phyloP scores from a whole-genome alignment of 1,140 invertebrate genomes.

The Ceratosolen fusciceps region DNA sequence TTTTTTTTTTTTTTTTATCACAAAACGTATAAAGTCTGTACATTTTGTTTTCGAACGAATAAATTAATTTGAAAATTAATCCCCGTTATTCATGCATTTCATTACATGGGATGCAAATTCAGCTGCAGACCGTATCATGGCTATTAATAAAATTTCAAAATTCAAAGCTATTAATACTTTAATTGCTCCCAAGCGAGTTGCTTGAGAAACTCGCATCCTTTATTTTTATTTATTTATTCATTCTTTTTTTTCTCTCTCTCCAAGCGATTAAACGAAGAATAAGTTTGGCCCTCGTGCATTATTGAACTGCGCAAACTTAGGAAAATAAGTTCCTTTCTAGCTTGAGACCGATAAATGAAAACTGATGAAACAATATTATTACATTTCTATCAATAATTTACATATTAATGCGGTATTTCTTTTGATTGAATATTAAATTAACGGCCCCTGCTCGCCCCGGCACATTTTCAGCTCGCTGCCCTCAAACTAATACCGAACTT shows the following conservation, averaged over 20 bases:
- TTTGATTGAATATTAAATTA: too few species aligned
- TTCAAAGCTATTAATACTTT: conserved; percentile 20
- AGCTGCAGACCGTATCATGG: not conserved
- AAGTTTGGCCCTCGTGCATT: not conserved
- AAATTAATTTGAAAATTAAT: not conserved
- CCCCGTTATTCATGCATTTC: conserved; percentile 13
- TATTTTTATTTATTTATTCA: too few species aligned
- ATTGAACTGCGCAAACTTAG: conserved; percentile 24
- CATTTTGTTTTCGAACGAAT: not conserved
- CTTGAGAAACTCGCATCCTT: not conserved
- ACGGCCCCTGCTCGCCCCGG: too few species aligned
- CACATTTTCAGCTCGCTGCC: too few species aligned
- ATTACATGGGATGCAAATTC: conserved; percentile 1
- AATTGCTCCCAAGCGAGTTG: too few species aligned
- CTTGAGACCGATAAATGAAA: not conserved
- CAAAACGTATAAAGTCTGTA: not conserved
- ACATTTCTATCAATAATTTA: too few species aligned
- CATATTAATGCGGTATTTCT: too few species aligned
- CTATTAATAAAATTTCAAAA: conserved; percentile 11
- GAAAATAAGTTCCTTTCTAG: not conserved
- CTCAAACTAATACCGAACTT: too few species aligned
- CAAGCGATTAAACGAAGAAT: not conserved
- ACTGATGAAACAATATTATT: not conserved
- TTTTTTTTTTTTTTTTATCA: not conserved
- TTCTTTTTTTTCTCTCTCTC: not conserved